Evolutionary conservation across 2,113 vertebrate species (phyloP), one percentile per base, ranked within the genome.

Genomic region (Pseudopodoces humilis): DNA sequence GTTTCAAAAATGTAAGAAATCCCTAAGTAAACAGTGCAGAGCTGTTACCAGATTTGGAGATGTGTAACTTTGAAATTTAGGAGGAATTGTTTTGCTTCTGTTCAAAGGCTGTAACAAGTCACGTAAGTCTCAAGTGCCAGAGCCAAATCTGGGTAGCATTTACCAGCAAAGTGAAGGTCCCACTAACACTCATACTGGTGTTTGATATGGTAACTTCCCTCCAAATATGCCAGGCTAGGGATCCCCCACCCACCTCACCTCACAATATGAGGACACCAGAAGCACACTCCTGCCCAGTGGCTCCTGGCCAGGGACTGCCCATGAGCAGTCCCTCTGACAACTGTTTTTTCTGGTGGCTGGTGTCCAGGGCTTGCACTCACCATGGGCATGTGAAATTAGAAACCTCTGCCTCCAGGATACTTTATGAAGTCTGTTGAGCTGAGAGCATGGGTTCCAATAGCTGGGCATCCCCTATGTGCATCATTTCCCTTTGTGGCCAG

Each of bases 1-100:
- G 49, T 94, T 78, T 92, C 46, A 95, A 77, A 92, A 86, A 80
- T 14, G 10, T 63, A 77, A 86, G 80, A 91, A 92, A 92, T 49
- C 55, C 16, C 25, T 50, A 53, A 80, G 15, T 35, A 90, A 94
- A 83, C 14, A 88, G 20, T 37, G 41, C 43, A 87, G 82, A 85
- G 31, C 53, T 96, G 59, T 91, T 77, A 72, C 58, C 62, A 76
- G 25, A 22, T 74, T 37, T 65, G 55, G 49, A 62, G 13, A 64
- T 12, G 20, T 23, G 39, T 50, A 79, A 65, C 72, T 96, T 68
- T 56, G 70, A 86, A 71, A 60, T 56, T 43, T 53, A 59, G 0
- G 1, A 46, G 56, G 52, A 86, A 78, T 92, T 72, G 37, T 76
- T 87, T 69, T 58, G 21, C 37, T 64, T 64, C 31, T 52, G 27